A percentile compares a stretch with the other conserved stretches of the same genome.
Conservation (phyloP, 2,888 invertebrate species). For the Tupiocoris notatus region DNA sequence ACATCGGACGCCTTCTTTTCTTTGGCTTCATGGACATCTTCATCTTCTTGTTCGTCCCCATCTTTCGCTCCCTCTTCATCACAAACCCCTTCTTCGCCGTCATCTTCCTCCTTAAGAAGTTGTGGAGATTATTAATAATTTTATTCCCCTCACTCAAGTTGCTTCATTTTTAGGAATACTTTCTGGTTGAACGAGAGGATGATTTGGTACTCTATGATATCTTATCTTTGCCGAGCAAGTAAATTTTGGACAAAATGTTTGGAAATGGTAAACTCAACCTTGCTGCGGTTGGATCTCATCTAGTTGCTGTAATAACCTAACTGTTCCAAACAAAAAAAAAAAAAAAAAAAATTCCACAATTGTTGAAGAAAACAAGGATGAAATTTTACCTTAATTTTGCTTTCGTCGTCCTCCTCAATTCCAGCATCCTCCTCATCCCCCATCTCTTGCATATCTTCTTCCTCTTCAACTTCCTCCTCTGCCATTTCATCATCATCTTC, state of each 20-base stretch:
- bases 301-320: no score
- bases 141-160: no score
- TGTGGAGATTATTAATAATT: no score
- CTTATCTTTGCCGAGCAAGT: no score
- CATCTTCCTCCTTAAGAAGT: conserved; percentile 29
- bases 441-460: conserved; percentile 14
- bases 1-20: not conserved
- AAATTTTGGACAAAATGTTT: no score
- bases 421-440: conserved; percentile 29
- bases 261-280: no score
- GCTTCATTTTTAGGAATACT: no score
- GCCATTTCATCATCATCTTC: conserved; percentile 27
- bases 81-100: not conserved
- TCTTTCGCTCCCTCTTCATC: conserved; percentile 9
- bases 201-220: no score
- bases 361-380: not conserved
- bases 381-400: not conserved
- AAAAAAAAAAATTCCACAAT: not conserved
- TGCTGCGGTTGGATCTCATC: no score
- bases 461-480: conserved; percentile 1
- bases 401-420: not conserved
- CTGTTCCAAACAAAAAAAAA: no score
- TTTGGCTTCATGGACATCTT: conserved; percentile 1
- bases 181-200: no score
- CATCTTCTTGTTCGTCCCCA: conserved; percentile 8